Evolutionary conservation across 2,797 vertebrate genomes (phyloP), one percentile per base, ranked within the genome.

Genomic region (Poeciliopsis paucimaculata): DNA sequence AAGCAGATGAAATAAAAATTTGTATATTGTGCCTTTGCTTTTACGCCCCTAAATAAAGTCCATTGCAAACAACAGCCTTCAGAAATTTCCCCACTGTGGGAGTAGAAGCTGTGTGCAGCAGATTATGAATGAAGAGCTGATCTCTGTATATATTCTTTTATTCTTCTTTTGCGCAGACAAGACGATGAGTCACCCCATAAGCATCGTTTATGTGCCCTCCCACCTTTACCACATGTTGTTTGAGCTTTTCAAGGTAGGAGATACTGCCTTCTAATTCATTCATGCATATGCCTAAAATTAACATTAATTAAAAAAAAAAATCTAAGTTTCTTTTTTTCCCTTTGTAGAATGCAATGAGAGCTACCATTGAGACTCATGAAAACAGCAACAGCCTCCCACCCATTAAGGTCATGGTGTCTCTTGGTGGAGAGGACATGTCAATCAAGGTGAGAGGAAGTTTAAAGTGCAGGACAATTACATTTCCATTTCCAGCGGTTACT

Each of bases 201-300:
- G 90, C 92, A 98, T 98, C 26, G 97, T 97, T 12, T 99, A 98
- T 11, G 97, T 99, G 41, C 98, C 98, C 15, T 99, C 98, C 28
- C 98, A 99, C 84, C 96, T 99, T 43, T 98, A 98, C 84, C 98
- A 99, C 94, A 98, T 99, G 96, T 96, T 99, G 84, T 99, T 99
- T 70, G 98, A 99, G 92, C 97, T 99, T 89, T 98, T 98, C 80
- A 99, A 99, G 97, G 98, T 97, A 90, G 55, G 86, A 70, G 79
- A 55, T 26, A 2, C 28, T 9, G 4, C 28, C 28, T 20, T 76
- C 45, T 5, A 47, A 5, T 11, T 34, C 3, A 3, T 11, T 34
- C 3, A 3, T 31, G 6, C 5, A 70, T 20, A 7, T 13, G 18
- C 23, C 5, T n/a, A 34, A 23, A 46, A 39, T 71, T 26, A 41